phyloP scores from a whole-genome alignment of 2,113 vertebrate species.

The Podarcis raffonei region DNA sequence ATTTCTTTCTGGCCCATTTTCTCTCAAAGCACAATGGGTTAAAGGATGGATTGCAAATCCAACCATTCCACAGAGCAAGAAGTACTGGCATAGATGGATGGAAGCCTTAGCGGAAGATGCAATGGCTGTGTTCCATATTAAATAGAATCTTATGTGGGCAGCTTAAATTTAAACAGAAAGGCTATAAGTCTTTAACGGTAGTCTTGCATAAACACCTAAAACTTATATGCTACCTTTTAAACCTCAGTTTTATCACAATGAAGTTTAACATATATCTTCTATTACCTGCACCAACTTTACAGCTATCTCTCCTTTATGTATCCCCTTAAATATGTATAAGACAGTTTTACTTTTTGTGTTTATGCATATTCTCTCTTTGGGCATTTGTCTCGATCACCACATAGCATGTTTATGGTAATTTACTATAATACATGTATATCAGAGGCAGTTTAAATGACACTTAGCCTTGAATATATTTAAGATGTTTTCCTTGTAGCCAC shows the following conservation, averaged over 20 bases:
- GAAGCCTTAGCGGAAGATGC: not conserved
- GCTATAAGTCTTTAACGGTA: conserved; percentile 64
- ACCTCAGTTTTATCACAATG: conserved; percentile 68
- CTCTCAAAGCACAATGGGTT: not conserved
- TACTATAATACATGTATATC: conserved; percentile 72
- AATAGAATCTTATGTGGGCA: not conserved
- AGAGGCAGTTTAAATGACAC: conserved; percentile 74
- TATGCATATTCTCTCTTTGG: conserved; percentile 69
- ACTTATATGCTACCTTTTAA: conserved; percentile 72
- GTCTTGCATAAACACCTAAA: conserved; percentile 62
- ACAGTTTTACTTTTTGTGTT: conserved; percentile 75
- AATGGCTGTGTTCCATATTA: conserved; percentile 1
- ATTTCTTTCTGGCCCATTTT: not conserved
- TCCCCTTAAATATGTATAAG: conserved; percentile 76
- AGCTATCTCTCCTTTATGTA: conserved; percentile 66
- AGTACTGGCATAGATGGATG: not conserved
- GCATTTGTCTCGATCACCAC: conserved; percentile 73
- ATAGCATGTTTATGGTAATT: conserved; percentile 75
- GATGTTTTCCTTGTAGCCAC: conserved; percentile 61
- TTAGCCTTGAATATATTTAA: conserved; percentile 73
- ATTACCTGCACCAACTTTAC: conserved; percentile 73
- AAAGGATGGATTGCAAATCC: not conserved
- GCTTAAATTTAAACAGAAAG: conserved; percentile 22
- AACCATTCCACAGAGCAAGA: not conserved
- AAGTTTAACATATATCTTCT: conserved; percentile 68